Conservation (phyloP, 2,113 vertebrate species). For the Carassius carassius region DNA sequence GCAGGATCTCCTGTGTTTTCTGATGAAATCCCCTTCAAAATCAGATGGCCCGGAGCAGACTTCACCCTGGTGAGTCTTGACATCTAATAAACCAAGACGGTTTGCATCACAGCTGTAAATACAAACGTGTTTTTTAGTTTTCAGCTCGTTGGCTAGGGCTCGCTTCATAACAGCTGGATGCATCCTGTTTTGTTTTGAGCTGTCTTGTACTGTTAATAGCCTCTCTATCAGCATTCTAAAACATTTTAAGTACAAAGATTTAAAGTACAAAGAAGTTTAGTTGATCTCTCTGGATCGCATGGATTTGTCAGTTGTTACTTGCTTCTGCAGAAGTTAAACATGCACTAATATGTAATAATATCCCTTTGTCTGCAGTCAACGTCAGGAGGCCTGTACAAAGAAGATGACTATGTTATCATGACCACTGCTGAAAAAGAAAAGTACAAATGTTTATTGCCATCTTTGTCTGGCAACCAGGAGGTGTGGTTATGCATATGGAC, state of each 20-base stretch:
- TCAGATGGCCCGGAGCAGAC: constrained; percentile 90
- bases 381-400: constrained; percentile 88
- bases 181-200: neutral
- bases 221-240: neutral
- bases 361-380: constrained; percentile 77
- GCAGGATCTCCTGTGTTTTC: constrained; percentile 82
- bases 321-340: neutral
- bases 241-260: neutral
- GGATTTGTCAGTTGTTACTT: neutral
- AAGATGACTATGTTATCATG: constrained; percentile 97
- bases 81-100: neutral
- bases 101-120: neutral
- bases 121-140: neutral
- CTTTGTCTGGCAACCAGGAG: constrained; percentile 82
- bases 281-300: neutral
- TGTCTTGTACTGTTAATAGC: neutral
- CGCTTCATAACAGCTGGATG: neutral
- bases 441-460: constrained; percentile 94
- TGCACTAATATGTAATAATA: neutral
- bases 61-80: constrained; percentile 83
- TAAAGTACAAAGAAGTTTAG: neutral
- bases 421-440: constrained; percentile 94
- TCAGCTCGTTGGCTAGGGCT: neutral
- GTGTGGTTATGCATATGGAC: constrained; percentile 64
- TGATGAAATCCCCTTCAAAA: constrained; percentile 91